Percentiles rank a stretch among this genome's conserved stretches.
Conservation (phyloP, 30 jellyfish, hydroid and myxozoan genomes). For the Chironex yamaguchii region DNA sequence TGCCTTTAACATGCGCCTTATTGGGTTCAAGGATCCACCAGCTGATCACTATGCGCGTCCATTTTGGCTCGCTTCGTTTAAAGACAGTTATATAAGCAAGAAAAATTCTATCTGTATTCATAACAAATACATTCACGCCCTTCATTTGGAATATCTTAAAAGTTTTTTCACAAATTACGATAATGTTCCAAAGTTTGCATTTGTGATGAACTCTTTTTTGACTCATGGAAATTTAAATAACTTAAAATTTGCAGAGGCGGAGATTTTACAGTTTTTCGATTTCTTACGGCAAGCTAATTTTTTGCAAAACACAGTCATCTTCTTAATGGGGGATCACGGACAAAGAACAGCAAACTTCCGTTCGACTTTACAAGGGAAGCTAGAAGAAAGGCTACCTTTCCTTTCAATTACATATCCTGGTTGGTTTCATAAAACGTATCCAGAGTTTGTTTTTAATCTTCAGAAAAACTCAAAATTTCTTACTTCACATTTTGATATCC, state of each 20-base stretch:
- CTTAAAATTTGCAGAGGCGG: conserved; percentile 1
- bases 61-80: neutral
- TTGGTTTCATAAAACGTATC: neutral
- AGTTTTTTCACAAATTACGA: neutral
- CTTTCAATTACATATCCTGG: conserved; percentile 14
- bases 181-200: conserved; percentile 9
- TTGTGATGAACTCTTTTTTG: neutral
- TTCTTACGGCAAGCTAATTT: neutral
- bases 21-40: conserved; percentile 27
- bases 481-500: conserved; percentile 34
- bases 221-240: conserved; percentile 10
- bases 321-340: conserved; percentile 55
- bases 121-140: neutral
- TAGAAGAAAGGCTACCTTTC: conserved; percentile 54
- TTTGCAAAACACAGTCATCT: conserved; percentile 1
- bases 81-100: neutral
- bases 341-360: conserved; percentile 29
- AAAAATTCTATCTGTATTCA: neutral
- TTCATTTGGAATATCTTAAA: neutral
- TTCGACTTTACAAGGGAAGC: conserved; percentile 27
- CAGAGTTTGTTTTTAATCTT: neutral
- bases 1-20: conserved; percentile 13
- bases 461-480: conserved; percentile 1
- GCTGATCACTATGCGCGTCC: conserved; percentile 38
- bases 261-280: neutral